These are phyloP conservation scores for Cantharis lateralis DNA, from an alignment of 2,888 invertebrate genomes.

Conservation along the genomic window DNA sequence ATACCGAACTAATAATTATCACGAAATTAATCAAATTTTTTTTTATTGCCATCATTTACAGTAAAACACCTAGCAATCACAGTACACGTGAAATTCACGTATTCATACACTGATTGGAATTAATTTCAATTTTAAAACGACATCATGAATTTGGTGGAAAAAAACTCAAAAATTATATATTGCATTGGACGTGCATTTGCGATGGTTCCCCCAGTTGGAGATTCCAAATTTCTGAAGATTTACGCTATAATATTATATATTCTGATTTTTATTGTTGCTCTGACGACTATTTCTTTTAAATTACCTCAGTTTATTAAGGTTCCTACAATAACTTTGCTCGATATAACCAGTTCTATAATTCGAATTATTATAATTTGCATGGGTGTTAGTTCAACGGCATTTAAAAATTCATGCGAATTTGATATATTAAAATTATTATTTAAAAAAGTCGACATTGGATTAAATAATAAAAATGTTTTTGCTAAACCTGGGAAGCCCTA, in stretches of 20 bases:
- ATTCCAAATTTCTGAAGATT: neutral
- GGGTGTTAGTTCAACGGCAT: neutral
- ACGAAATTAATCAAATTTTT: no score
- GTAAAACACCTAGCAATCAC: no score
- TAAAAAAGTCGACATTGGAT: neutral
- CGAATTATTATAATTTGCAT: rapidly evolving
- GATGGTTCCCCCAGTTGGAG: neutral
- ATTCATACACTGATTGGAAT: no score
- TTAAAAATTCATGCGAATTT: neutral
- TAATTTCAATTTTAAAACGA: no score
- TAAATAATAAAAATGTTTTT: neutral
- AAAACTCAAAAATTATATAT: neutral
- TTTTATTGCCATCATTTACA: no score
- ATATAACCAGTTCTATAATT: neutral
- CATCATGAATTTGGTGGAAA: no score
- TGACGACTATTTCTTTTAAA: no score
- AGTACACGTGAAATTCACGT: no score
- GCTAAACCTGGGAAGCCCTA: neutral
- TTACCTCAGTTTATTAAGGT: neutral
- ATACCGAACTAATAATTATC: no score
- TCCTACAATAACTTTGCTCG: neutral
- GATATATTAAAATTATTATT: neutral
- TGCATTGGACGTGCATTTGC: neutral
- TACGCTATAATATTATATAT: neutral
- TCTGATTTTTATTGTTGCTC: no score